Evolutionary conservation across 2,888 invertebrate genomes (phyloP).

Genomic region (Catocala nupta): DNA sequence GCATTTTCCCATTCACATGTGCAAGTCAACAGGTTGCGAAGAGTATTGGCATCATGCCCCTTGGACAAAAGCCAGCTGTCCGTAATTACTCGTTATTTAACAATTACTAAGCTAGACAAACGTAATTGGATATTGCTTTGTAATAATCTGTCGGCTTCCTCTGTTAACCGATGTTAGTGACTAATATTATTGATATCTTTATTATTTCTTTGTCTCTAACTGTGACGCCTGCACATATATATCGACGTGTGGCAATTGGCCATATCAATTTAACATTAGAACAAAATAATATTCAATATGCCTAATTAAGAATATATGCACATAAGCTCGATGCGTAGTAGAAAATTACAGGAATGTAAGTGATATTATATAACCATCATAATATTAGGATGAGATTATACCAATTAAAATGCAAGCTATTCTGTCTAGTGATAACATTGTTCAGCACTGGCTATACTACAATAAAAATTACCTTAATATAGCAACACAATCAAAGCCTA

Average conservation of each 20-base stretch:
- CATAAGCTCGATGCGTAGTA: too few relatives aligned
- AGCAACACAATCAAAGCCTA: conserved; percentile 16
- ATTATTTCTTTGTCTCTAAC: too few relatives aligned
- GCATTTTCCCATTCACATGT: conserved; percentile 52
- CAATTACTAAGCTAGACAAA: conserved; percentile 65
- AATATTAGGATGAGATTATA: too few relatives aligned
- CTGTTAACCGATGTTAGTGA: conserved; percentile 10
- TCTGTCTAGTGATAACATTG: too few relatives aligned
- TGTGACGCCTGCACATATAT: too few relatives aligned
- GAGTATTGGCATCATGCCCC: conserved; percentile 73
- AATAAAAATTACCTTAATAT: neutral
- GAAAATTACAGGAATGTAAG: too few relatives aligned
- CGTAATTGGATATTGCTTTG: conserved; percentile 53
- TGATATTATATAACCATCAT: too few relatives aligned
- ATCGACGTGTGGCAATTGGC: too few relatives aligned
- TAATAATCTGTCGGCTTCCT: conserved; percentile 31
- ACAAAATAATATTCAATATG: too few relatives aligned
- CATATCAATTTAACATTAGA: too few relatives aligned
- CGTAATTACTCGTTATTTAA: conserved; percentile 67
- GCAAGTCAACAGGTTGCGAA: conserved; percentile 74
- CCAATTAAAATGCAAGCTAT: too few relatives aligned
- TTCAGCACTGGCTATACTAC: neutral
- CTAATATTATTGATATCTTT: conserved; percentile 5
- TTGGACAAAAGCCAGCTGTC: conserved; percentile 72
- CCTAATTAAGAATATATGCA: too few relatives aligned